Evolutionary conservation across 2,888 invertebrate species (phyloP).

Genomic region (Caradrina kadenii): DNA sequence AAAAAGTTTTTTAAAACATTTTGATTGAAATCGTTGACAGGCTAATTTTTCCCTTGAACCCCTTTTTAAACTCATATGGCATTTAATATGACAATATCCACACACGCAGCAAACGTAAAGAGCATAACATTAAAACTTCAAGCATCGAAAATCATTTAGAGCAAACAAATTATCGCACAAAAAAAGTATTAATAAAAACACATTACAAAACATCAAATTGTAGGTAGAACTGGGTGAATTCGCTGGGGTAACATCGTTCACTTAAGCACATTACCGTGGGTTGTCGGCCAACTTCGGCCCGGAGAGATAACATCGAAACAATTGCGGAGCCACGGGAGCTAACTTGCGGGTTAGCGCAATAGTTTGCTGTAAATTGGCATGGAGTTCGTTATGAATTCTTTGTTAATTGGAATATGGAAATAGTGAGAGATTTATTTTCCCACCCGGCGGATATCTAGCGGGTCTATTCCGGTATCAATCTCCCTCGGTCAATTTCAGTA

Average conservation of each 20-base stretch:
- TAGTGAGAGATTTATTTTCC: conserved; percentile 45
- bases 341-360: conserved; percentile 76
- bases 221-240: conserved; percentile 81
- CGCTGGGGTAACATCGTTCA: conserved; percentile 88
- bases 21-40: not conserved
- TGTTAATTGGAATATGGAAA: conserved; percentile 70
- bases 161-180: conserved; percentile 53
- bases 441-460: not conserved
- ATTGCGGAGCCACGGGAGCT: conserved; percentile 82
- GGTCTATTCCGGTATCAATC: not conserved
- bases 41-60: not conserved
- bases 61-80: not conserved
- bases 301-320: conserved; percentile 84
- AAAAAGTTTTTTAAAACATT: not conserved
- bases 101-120: not conserved
- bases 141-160: conserved; percentile 54
- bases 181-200: conserved; percentile 72
- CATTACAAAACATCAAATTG: conserved; percentile 77
- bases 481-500: not conserved
- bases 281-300: conserved; percentile 81
- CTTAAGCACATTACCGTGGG: conserved; percentile 86
- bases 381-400: conserved; percentile 75
- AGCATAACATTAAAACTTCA: conserved; percentile 33
- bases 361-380: conserved; percentile 79
- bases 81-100: not conserved